Base-by-base conservation (phyloP, 2,113 vertebrate genomes). In the Propithecus coquereli region DNA sequence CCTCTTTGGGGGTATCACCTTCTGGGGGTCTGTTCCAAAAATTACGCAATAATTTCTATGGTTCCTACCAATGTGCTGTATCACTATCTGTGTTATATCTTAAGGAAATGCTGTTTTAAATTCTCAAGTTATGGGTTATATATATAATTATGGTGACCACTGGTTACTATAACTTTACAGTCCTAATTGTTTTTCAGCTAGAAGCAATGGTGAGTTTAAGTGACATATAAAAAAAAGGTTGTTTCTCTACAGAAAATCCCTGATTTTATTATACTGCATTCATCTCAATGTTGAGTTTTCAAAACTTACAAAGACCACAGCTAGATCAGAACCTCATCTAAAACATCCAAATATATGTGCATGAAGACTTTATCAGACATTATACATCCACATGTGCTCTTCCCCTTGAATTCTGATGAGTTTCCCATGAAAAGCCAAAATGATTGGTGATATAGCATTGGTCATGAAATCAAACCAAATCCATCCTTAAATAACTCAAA, bases 381-480 rank as follows among this genome's bases (percentile, higher is more conserved):
- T 12, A 3, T 13, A 92, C 50, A 81, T 27, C 18, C 32, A 79
- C 43, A 34, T 40, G 12, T 65, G 18, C 20, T 88, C 68, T 50
- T 76, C 13, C 50, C 27, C 13, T 83, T 70, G 37, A 96, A 80
- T 93, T 95, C 25, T 74, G n/a, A 54, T 76, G 63, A 94, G 66
- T 13, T 93, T 79, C 40, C 74, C 25, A 79, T 37, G 43, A 86
- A 83, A 89, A 87, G 52, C 52, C 91, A 34, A 68, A 61, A 40
- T 77, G 61, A 65, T 0, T 54, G 45, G n/a, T 66, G 65, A 94
- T 43, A 2, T 0, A 82, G 52, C 16, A 30, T 2, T 74, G 73
- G 23, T 79, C 80, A 94, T 52, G 54, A 81, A 89, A 88, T 73
- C 61, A 94, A 85, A 74, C 16, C 73, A 93, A 86, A 80, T 59